Evolutionary conservation across 2,888 invertebrate species (phyloP).

Genomic region (Scelioninae gen. 2): DNA sequence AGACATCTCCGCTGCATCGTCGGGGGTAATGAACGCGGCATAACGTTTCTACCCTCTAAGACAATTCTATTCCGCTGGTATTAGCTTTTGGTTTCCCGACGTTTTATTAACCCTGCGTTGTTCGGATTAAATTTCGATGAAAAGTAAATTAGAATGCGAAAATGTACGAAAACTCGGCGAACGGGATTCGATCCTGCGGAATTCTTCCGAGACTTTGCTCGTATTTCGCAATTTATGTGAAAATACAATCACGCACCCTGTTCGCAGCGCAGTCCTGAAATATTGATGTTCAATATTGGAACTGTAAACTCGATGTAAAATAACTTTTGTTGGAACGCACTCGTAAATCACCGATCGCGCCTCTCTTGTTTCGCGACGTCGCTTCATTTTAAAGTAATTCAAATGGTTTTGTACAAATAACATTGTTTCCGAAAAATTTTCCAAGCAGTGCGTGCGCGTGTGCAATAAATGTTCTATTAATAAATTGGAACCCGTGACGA

Average conservation of each 20-base stretch:
- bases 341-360: constrained; percentile 17
- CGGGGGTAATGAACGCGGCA: constrained; percentile 46
- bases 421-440: no score
- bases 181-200: constrained; percentile 5
- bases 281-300: constrained; percentile 40
- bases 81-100: background rate
- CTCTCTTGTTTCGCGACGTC: background rate
- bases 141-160: constrained; percentile 8
- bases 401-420: no score
- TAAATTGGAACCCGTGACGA: no score
- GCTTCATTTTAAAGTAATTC: no score
- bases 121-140: constrained; percentile 9
- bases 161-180: background rate
- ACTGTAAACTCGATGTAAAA: constrained; percentile 24
- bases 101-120: constrained; percentile 21
- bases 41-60: background rate
- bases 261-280: constrained; percentile 13
- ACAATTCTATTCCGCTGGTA: background rate
- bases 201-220: constrained; percentile 21
- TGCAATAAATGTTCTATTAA: no score
- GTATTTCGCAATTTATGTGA: constrained; percentile 34
- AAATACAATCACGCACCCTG: constrained; percentile 20
- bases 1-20: constrained; percentile 50
- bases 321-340: constrained; percentile 14
- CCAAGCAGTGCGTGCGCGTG: no score